Conservation (phyloP, 2,888 invertebrate genomes). For the Serrognathus titanus region DNA sequence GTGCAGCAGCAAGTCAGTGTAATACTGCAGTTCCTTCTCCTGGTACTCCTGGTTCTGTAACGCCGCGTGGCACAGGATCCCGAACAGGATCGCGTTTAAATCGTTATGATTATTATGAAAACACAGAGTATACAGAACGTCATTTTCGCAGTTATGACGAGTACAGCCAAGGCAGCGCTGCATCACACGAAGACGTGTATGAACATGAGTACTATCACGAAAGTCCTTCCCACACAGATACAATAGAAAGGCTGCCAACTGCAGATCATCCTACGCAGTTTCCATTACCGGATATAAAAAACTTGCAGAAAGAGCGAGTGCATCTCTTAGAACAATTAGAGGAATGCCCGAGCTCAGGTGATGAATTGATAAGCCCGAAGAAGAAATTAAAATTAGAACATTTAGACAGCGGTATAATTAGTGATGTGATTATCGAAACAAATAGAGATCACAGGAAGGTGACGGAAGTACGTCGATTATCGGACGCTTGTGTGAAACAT, state of each 20-base stretch:
- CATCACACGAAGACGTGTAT: constrained; percentile 61
- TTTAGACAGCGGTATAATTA: constrained; percentile 35
- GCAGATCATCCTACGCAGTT: constrained; percentile 33
- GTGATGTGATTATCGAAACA: constrained; percentile 47
- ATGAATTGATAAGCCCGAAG: constrained; percentile 64
- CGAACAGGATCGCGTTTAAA: constrained; percentile 40
- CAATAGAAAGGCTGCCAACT: constrained; percentile 37
- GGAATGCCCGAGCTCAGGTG: constrained; percentile 68
- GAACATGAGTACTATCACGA: constrained; percentile 50
- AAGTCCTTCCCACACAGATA: constrained; percentile 48
- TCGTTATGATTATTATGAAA: constrained; percentile 43
- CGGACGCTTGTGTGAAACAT: constrained; percentile 47
- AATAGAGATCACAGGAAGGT: constrained; percentile 48
- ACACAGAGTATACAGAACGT: constrained; percentile 52
- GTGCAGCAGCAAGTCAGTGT: constrained; percentile 46
- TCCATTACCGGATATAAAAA: constrained; percentile 60
- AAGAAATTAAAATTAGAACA: constrained; percentile 64
- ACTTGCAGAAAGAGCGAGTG: constrained; percentile 67
- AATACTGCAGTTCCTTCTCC: constrained; percentile 53
- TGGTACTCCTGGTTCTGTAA: constrained; percentile 50
- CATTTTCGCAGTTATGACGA: constrained; percentile 67
- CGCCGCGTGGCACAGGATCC: constrained; percentile 49
- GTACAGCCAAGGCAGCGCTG: constrained; percentile 67
- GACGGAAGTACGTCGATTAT: constrained; percentile 54
- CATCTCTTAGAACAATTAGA: constrained; percentile 68